These are phyloP conservation scores for Epirrhoe tristata DNA, from an alignment of 2,888 invertebrate species.

Conservation along the genomic window DNA sequence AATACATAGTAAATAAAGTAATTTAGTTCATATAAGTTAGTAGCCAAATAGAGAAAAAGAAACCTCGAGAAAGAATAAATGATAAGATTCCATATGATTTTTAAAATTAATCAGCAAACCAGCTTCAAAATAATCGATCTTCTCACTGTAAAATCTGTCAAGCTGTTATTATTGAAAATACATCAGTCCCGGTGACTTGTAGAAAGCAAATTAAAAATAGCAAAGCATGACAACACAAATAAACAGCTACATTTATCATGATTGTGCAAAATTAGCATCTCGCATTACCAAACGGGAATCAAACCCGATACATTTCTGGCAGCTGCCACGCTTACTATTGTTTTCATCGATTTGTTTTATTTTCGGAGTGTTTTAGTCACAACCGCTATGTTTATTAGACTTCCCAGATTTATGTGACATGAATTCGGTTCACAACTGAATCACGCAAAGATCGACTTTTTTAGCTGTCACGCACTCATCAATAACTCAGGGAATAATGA, in stretches of 20 bases:
- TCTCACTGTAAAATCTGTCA: no score
- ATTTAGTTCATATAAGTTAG: no score
- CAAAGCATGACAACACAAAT: slow-evolving; percentile 12
- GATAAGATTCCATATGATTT: no score
- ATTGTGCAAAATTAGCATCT: slow-evolving; percentile 36
- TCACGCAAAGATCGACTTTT: slow-evolving; percentile 12
- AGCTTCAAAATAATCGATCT: no score
- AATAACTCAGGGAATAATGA: slow-evolving; percentile 3
- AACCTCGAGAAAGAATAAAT: no score
- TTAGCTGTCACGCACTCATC: slow-evolving; percentile 9
- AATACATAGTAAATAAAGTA: no score
- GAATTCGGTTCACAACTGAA: slow-evolving; percentile 23
- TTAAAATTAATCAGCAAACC: no score
- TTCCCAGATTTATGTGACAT: slow-evolving; percentile 28
- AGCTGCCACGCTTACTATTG: slow-evolving; percentile 64
- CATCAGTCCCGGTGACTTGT: neutral
- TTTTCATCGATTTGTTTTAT: slow-evolving; percentile 63
- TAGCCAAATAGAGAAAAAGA: no score
- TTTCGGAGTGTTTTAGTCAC: slow-evolving; percentile 45
- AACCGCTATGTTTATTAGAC: slow-evolving; percentile 31
- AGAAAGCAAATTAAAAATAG: slow-evolving; percentile 16
- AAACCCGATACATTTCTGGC: slow-evolving; percentile 73
- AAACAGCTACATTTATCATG: slow-evolving; percentile 12
- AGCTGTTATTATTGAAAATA: neutral
- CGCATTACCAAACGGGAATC: slow-evolving; percentile 48